A percentile compares a stretch with the other conserved stretches of the same genome.
phyloP scores from a whole-genome alignment of 2,113 vertebrate genomes.

The Hippocampus barbouri region DNA sequence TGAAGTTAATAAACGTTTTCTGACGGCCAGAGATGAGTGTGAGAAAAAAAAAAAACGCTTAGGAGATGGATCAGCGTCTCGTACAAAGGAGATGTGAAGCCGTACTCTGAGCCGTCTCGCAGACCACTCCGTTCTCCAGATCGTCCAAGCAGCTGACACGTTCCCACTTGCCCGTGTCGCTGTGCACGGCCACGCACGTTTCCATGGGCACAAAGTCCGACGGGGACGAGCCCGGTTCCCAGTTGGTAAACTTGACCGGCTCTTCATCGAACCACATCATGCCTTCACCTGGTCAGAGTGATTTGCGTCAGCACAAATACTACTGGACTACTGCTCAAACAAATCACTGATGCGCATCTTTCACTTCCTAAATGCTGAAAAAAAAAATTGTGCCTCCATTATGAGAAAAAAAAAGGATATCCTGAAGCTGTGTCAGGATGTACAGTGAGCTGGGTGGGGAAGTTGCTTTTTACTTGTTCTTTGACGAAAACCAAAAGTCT shows the following conservation, averaged over 20 bases:
- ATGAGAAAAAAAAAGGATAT: conserved; percentile 39
- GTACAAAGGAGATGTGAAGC: background rate
- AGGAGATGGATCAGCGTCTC: background rate
- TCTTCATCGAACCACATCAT: conserved; percentile 78
- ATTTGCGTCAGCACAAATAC: background rate
- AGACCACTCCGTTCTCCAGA: conserved; percentile 75
- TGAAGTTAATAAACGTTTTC: background rate
- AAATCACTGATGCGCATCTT: background rate
- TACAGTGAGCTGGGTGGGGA: conserved; percentile 10
- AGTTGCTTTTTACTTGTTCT: background rate
- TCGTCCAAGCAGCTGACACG: conserved; percentile 73
- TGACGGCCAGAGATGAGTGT: background rate
- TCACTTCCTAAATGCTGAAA: conserved; percentile 2
- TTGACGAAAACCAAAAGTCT: background rate
- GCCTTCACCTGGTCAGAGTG: conserved; percentile 65
- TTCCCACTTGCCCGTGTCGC: conserved; percentile 77
- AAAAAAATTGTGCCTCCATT: background rate
- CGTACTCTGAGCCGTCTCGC: conserved; percentile 75
- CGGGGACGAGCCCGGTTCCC: conserved; percentile 55
- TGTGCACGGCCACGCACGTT: conserved; percentile 77
- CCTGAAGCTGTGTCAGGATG: conserved; percentile 21
- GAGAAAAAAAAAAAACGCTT: background rate
- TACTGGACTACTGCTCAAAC: background rate
- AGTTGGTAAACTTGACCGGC: conserved; percentile 74
- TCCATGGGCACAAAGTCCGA: conserved; percentile 60